These are phyloP conservation scores for Astreopora myriophthalma DNA, from an alignment of 64 coral and sea anemone species.

Conservation along the genomic window DNA sequence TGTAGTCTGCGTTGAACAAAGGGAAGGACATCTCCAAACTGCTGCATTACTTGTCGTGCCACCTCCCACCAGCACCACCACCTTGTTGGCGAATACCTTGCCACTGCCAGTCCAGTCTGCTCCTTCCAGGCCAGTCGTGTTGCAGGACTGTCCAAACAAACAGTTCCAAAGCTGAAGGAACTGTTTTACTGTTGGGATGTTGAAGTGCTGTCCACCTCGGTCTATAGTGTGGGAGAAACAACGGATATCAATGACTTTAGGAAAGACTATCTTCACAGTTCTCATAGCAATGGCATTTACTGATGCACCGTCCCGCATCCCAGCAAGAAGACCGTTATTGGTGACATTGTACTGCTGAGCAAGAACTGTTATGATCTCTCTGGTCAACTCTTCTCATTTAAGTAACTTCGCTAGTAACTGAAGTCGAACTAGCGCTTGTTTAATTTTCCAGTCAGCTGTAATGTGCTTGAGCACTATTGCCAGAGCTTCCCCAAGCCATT, in stretches of 20 bases:
- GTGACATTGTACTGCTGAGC: conserved; percentile 61
- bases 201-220: conserved; percentile 25
- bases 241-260: neutral
- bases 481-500: conserved; percentile 73
- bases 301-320: conserved; percentile 47
- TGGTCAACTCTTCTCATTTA: conserved; percentile 59
- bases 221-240: conserved; percentile 62
- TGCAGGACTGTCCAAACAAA: conserved; percentile 51
- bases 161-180: conserved; percentile 54
- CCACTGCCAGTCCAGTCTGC: conserved; percentile 32
- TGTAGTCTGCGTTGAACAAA: conserved; percentile 10
- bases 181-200: conserved; percentile 52
- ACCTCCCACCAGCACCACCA: conserved; percentile 79
- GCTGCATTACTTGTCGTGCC: conserved; percentile 51
- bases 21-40: conserved; percentile 53
- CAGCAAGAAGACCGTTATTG: conserved; percentile 18
- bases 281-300: conserved; percentile 60
- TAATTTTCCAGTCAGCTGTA: conserved; percentile 65
- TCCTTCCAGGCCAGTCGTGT: conserved; percentile 58
- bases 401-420: conserved; percentile 55
- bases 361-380: conserved; percentile 55
- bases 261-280: conserved; percentile 13
- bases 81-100: conserved; percentile 53
- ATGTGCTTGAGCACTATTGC: conserved; percentile 61
- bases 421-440: conserved; percentile 54